Evolutionary conservation across 1,140 invertebrate genomes (phyloP), one percentile per base, ranked within the genome.

Genomic region (Halesus radiatus): DNA sequence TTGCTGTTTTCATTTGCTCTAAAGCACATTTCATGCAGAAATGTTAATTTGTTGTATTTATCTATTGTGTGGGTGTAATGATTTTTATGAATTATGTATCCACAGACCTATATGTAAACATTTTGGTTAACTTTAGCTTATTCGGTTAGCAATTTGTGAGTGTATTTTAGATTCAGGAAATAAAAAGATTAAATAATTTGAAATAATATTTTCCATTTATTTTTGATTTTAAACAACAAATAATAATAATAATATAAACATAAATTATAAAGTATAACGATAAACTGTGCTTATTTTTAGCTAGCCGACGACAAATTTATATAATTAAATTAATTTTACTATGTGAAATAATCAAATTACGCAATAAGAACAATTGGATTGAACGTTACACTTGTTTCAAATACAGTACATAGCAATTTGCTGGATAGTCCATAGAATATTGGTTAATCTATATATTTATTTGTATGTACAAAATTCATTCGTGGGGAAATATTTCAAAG

Each of bases 201-300:
- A 72, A 72, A 72, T 72, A 72, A 72, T 52, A 72, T 23, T 82
- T 83, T 80, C 79, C 76, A 79, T 83, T 80, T 83, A 80, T 83
- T 80, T 80, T 80, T 80, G 79, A 80, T 62, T 83, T 81, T 79
- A 72, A 80, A 83, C 82, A 83, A 83, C 79, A 83, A 83, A 83
- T 83, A 76, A 80, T 80, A 80, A 80, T 80, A 80, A 83, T 80
- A 83, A 76, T 82, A 79, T 73, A 82, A 82, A 79, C 81, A 83
- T 80, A 83, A 83, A 83, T 83, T 83, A 83, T 80, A 82, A 29
- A 29, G 32, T 78, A 78, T 81, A 83, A 83, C 82, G 73, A 83
- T 83, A 79, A 80, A 78, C 23, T 80, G 81, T 82, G 81, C 81
- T 78, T 80, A 82, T 76, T 80, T 13, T 77, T 70, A 74, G 80